Percentiles rank a stretch among this genome's conserved stretches.
Conservation (phyloP, 2,888 invertebrate genomes). For the Cetonia aurata region DNA sequence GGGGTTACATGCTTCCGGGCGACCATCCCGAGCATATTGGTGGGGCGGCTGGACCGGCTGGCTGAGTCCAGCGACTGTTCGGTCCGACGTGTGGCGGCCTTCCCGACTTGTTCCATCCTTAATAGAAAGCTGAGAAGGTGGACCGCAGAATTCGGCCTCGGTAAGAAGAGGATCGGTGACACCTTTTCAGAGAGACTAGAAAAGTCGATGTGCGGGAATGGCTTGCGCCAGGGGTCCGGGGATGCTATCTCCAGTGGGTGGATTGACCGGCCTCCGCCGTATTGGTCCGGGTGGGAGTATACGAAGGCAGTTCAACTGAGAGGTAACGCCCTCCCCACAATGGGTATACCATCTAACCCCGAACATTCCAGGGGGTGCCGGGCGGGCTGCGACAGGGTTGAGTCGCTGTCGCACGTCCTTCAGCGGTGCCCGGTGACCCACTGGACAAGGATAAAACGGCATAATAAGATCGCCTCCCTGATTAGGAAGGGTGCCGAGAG, state of each 20-base stretch:
- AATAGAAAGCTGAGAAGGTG: too few species aligned
- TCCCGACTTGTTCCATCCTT: too few species aligned
- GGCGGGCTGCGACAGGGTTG: slow-evolving; percentile 50
- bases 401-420: slow-evolving; percentile 53
- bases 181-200: too few species aligned
- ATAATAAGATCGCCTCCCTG: slow-evolving; percentile 32
- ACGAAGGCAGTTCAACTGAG: slow-evolving; percentile 54
- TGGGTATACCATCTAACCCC: slow-evolving; percentile 56
- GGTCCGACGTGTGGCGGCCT: background rate
- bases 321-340: slow-evolving; percentile 54
- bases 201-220: too few species aligned
- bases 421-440: slow-evolving; percentile 52
- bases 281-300: slow-evolving; percentile 54
- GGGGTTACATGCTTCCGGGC: slow-evolving; percentile 52
- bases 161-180: too few species aligned
- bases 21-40: slow-evolving; percentile 38
- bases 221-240: too few species aligned
- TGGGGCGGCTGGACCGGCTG: background rate
- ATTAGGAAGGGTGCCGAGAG: slow-evolving; percentile 9
- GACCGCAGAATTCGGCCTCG: too few species aligned
- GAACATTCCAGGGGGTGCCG: slow-evolving; percentile 50
- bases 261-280: slow-evolving; percentile 49
- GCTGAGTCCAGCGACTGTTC: background rate
- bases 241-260: slow-evolving; percentile 2
- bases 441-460: slow-evolving; percentile 44